Evolutionary conservation across 1,140 invertebrate genomes (phyloP), one percentile per base, ranked within the genome.

Genomic region (Amphibalanus amphitrite): DNA sequence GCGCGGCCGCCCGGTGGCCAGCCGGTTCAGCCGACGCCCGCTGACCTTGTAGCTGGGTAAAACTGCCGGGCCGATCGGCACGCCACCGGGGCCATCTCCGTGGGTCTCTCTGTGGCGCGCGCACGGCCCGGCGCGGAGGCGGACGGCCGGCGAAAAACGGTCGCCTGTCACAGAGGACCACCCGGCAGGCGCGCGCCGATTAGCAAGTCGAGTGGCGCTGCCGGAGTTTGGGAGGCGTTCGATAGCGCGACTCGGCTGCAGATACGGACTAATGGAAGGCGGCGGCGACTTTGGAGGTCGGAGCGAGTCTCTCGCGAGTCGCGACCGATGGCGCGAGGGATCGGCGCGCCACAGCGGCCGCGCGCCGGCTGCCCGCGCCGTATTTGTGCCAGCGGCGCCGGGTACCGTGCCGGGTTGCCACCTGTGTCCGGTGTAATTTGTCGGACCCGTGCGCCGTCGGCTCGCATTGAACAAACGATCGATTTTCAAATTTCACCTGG

Each of bases 361-460:
- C 20, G 47, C 47, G 13, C 20, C 20, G 47, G 1, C 23, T 20
- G 13, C 13, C 47, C 47, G 47, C 47, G 47, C 20, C 47, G 47
- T 59, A 59, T 59, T 59, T 59, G 47, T 59, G 17, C 17, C 47
- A 20, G 47, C 47, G 47, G 13, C 1, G 47, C 17, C 10, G 47
- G 17, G 47, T 20, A 23, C 1, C 47, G 20, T n/a, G n/a, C 47
- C 10, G 47, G 47, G 47, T 20, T 59, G 47, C 47, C 47, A 59
- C 47, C 47, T 59, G 47, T 59, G 47, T 59, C 47, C 47, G 47
- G 47, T 59, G 47, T 59, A 59, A 59, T 59, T 59, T 59, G 47
- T 59, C 47, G 47, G 17, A 8, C 47, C 10, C 47, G 47, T 20
- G n/a, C n/a, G n/a, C n/a, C n/a, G 33, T 20, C 47, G 47, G 47